phyloP scores from a whole-genome alignment of 2,797 vertebrate species.

The Enteromius viviparus region DNA sequence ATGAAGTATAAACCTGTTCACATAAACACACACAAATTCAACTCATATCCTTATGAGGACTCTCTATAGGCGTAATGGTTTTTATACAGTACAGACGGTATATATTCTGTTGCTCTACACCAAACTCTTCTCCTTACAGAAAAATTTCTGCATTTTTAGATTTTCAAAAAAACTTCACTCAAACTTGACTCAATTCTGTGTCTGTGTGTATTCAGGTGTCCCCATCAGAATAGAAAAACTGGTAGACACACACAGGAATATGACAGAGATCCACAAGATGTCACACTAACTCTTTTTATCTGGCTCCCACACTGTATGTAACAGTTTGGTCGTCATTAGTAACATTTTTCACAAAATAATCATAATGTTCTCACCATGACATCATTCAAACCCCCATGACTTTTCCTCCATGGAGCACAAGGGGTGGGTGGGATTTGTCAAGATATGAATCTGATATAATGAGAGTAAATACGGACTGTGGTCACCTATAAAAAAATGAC shows the following conservation, averaged over 20 bases:
- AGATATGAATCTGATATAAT: neutral
- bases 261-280: neutral
- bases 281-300: neutral
- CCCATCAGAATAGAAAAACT: too few species aligned
- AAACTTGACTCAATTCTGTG: too few species aligned
- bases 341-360: neutral
- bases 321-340: neutral
- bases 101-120: too few species aligned
- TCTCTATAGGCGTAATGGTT: too few species aligned
- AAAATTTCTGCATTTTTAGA: too few species aligned
- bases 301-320: neutral
- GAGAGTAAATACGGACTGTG: neutral
- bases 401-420: neutral
- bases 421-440: neutral
- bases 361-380: neutral
- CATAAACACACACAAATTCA: too few species aligned
- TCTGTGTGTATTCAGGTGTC: too few species aligned
- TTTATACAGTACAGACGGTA: too few species aligned
- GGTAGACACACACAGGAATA: neutral
- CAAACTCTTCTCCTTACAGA: too few species aligned
- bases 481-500: neutral
- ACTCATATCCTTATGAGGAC: too few species aligned
- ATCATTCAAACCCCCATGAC: neutral
- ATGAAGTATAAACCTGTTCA: neutral
- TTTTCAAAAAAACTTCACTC: too few species aligned